These are phyloP conservation scores for Apaloderma vittatum DNA, from an alignment of 2,113 vertebrate species.

Conservation along the genomic window DNA sequence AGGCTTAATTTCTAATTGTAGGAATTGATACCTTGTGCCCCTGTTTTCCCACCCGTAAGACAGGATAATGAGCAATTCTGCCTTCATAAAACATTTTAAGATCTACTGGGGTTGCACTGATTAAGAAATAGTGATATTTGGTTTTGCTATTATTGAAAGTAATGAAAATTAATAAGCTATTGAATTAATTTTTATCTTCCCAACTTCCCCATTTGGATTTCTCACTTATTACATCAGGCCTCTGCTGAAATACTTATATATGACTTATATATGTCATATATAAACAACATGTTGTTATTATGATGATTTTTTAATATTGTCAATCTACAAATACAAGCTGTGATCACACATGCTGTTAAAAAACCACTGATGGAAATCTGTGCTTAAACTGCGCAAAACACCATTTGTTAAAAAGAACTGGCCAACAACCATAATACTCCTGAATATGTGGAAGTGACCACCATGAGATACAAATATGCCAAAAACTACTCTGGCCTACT, in stretches of 20 bases:
- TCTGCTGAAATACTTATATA: slow-evolving; percentile 13
- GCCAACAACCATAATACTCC: neutral
- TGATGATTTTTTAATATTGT: neutral
- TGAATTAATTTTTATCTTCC: slow-evolving; percentile 32
- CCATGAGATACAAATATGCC: neutral
- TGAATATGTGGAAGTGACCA: neutral
- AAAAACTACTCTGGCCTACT: neutral
- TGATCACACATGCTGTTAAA: neutral
- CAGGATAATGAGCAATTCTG: slow-evolving; percentile 36
- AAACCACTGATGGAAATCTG: neutral
- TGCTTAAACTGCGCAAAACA: neutral
- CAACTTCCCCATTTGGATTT: neutral
- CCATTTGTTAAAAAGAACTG: neutral
- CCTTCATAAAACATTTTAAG: slow-evolving; percentile 21
- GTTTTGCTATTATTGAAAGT: slow-evolving; percentile 9
- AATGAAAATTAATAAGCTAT: slow-evolving; percentile 15
- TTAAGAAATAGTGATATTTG: slow-evolving; percentile 39
- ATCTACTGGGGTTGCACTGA: slow-evolving; percentile 27
- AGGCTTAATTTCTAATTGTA: slow-evolving; percentile 8
- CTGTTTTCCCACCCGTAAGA: slow-evolving; percentile 32
- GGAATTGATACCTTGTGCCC: slow-evolving; percentile 28
- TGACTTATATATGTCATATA: neutral
- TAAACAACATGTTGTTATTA: neutral
- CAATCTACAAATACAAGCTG: neutral
- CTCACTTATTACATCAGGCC: neutral